Percentiles rank a stretch among this genome's conserved stretches.
Evolutionary conservation across 1,140 invertebrate genomes (phyloP).

Genomic region (Zaprionus davidi): DNA sequence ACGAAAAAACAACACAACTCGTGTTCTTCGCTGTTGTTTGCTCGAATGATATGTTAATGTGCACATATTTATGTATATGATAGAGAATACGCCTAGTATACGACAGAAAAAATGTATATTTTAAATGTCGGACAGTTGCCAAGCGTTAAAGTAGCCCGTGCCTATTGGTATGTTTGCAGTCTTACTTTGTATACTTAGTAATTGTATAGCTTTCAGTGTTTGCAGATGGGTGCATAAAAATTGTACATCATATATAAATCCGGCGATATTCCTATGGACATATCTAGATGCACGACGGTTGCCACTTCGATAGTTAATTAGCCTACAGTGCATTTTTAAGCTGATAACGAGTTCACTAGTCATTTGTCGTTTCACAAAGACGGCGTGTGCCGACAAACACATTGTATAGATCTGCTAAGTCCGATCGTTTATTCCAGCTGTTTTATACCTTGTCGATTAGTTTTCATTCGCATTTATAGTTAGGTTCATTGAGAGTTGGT

Average conservation of each 20-base stretch:
- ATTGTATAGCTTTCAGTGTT: background rate
- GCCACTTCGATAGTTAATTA: background rate
- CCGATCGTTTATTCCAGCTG: slow-evolving; percentile 36
- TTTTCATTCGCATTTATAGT: slow-evolving; percentile 1
- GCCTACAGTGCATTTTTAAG: background rate
- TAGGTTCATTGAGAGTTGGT: slow-evolving; percentile 21
- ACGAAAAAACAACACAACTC: slow-evolving; percentile 16
- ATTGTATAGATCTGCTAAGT: slow-evolving; percentile 2
- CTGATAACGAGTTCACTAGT: background rate
- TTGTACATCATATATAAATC: background rate
- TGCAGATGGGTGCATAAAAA: background rate
- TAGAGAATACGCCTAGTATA: slow-evolving; percentile 11
- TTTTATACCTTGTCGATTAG: slow-evolving; percentile 10
- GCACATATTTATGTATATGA: slow-evolving; percentile 10
- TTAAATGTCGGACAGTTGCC: slow-evolving; percentile 45
- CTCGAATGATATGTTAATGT: slow-evolving; percentile 36
- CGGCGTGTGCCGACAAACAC: slow-evolving; percentile 21
- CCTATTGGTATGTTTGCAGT: background rate
- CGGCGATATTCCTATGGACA: no score
- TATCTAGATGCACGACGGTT: background rate
- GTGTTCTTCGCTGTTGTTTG: slow-evolving; percentile 29
- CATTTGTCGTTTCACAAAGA: slow-evolving; percentile 29
- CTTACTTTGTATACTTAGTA: background rate
- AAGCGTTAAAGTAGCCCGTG: slow-evolving; percentile 26
- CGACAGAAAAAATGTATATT: slow-evolving; percentile 28